Conservation (phyloP, 2,888 invertebrate species). For the Lasioglossum marginatum region DNA sequence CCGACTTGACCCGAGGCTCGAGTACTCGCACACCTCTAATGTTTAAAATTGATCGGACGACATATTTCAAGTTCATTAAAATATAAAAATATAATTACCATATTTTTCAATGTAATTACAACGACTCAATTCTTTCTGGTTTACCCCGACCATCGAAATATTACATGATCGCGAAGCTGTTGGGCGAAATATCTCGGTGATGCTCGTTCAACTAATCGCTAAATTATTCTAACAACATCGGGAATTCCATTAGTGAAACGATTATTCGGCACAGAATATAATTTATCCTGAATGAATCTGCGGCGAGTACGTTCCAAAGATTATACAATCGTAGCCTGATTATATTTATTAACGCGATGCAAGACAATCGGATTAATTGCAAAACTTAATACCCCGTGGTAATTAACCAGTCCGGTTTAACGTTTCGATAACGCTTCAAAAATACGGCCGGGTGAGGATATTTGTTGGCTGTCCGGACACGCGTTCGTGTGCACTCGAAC, state of each 20-base stretch:
- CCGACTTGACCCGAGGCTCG: too few species aligned
- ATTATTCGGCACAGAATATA: slow-evolving; percentile 16
- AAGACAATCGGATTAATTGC: slow-evolving; percentile 8
- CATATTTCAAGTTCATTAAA: too few species aligned
- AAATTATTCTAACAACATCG: slow-evolving; percentile 9
- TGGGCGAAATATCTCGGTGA: not conserved
- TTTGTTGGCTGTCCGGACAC: slow-evolving; percentile 11
- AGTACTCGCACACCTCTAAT: too few species aligned
- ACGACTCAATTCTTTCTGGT: not conserved
- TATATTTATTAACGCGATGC: slow-evolving; percentile 11
- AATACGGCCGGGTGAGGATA: not conserved
- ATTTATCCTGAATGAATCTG: slow-evolving; percentile 4
- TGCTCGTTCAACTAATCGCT: not conserved
- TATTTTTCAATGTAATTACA: not conserved
- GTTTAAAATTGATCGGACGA: too few species aligned
- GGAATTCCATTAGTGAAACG: slow-evolving; percentile 35
- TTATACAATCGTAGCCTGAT: slow-evolving; percentile 27
- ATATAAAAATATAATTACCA: not conserved
- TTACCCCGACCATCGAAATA: not conserved
- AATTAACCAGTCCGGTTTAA: slow-evolving; percentile 18
- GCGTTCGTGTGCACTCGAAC: not conserved
- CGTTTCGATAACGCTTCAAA: slow-evolving; percentile 17
- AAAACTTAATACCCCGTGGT: not conserved
- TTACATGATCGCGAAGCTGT: not conserved
- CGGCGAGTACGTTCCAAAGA: not conserved